Base-by-base conservation (phyloP, 2,113 vertebrate genomes). In the Microcebus murinus region DNA sequence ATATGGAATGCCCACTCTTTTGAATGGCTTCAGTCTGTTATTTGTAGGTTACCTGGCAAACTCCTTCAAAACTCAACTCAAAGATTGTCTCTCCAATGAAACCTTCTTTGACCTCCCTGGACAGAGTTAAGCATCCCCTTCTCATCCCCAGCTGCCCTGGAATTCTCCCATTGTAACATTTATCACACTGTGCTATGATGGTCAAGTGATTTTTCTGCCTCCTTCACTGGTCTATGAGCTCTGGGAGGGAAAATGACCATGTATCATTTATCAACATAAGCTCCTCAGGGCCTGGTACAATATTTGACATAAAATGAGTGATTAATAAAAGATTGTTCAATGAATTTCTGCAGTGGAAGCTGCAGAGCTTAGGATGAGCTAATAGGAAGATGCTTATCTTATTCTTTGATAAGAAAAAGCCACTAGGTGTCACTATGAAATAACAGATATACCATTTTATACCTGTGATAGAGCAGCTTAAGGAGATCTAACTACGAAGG, bases 341-440 rank as follows among this genome's bases (percentile, higher is more conserved):
- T 82, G 34, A 77, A 96, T 8, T 31, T 88, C 63, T 85, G 29
- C n/a, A 77, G 55, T 25, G 70, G 29, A 73, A 95, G 45, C 52
- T 48, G 55, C 90, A 79, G 31, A 87, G 27, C 36, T 94, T 81
- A 77, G 2, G 13, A 87, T 36, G 8, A 36, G 36, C n/a, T 79
- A 74, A 76, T 31, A 86, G 34, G 27, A 91, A 97, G 96, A 63
- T 57, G 59, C 15, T 14, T 74, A 63, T 70, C 4, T 27, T 79
- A 67, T 13, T 77, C 65, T 85, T 94, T 85, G 65, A 94, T 90
- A 88, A 94, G 57, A 55, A 94, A 94, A 96, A 91, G 42, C 97
- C 97, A 97, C 97, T 98, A 98, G 97, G 95, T 98, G 97, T 97
- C 97, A 97, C 89, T 97, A 88, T 96, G 94, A 97, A 96, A 91